Evolutionary conservation across 1,140 invertebrate genomes (phyloP), one percentile per base, ranked within the genome.

Genomic region (Atta cephalotes): DNA sequence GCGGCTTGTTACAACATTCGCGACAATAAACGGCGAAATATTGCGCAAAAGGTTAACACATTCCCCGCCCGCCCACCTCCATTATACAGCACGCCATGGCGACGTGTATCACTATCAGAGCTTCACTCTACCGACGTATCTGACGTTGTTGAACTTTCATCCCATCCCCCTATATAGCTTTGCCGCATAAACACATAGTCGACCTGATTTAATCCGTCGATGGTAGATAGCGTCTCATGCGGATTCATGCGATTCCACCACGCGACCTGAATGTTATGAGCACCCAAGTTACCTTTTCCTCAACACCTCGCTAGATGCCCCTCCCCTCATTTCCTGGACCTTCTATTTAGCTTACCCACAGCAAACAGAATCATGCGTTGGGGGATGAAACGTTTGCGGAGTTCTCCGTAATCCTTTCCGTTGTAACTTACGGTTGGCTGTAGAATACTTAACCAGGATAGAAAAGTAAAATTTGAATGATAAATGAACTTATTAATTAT

Each of bases 21-120:
- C 53, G 76, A 88, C 80, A 89, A 90, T 91, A 87, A 87, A 78
- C 86, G 81, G 63, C 82, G 88, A 91, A 91, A 92, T 92, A 91
- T 92, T 84, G 74, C 86, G 86, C 79, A 92, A 91, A 87, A 87
- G 90, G 66, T 76, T 81, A 77, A 85, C 91, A 87, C 62, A 87
- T 71, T 72, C 79, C 60, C 81, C 35, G 31, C n/a, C 4, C 49
- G 56, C 45, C 18, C 25, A 6, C 49, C 84, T 9, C 16, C 31
- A 21, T 78, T 35, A 68, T 21, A 60, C 31, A n/a, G 4, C 31
- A 35, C 51, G 25, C 25, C 25, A 25, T 25, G 25, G 25, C 25
- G 28, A 4, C 25, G 35, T 60, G 56, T 58, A 45, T 62, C 58
- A 53, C 77, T 89, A 89, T 89, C 6, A 39, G 35, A 39, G 35